Base-by-base conservation (phyloP, 2,113 vertebrate species). In the Acrocephalus kingi region DNA sequence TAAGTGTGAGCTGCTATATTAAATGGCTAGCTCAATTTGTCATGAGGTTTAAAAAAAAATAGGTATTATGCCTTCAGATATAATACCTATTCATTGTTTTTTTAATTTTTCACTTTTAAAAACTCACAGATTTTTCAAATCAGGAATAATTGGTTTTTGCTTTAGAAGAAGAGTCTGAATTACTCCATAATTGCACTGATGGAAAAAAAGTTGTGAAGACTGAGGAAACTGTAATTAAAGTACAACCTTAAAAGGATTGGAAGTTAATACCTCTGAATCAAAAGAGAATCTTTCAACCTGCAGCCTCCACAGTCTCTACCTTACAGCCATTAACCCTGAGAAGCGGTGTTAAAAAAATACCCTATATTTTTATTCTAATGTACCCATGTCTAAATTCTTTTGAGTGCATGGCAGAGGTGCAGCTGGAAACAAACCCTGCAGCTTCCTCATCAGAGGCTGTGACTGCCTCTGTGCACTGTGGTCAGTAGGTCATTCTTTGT, bases 101-200 rank as follows among this genome's bases (percentile, higher is more conserved):
- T 86, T 43, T 46, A 19, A 82, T 12, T 69, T 88, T 74, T 81
- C n/a, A 55, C 39, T 94, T 86, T 7, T 33, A 87, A 49, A 30
- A 9, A 6, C 11, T 4, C 9, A n/a, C 13, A 51, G 54, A 81
- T 86, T 89, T 96, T 94, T 82, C 43, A 79, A 87, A 94, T 91
- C 39, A 90, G 62, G 77, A 88, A 59, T 94, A 97, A 96, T 90
- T 95, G 83, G 11, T 5, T 84, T 95, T 91, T 90, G 10, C 81
- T 93, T 84, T 81, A 96, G 84, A 91, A 93, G 89, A 93, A 81
- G 84, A 90, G 82, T 75, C 77, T 95, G 90, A 94, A 94, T 89
- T 89, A 84, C 43, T 91, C 62, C 17, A 14, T 91, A 97, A 96
- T 91, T 94, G 58, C 79, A 59, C n/a, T 84, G 69, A 77, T 54